Base-by-base conservation (phyloP, 2,888 invertebrate species). In the Chironomus tentans region DNA sequence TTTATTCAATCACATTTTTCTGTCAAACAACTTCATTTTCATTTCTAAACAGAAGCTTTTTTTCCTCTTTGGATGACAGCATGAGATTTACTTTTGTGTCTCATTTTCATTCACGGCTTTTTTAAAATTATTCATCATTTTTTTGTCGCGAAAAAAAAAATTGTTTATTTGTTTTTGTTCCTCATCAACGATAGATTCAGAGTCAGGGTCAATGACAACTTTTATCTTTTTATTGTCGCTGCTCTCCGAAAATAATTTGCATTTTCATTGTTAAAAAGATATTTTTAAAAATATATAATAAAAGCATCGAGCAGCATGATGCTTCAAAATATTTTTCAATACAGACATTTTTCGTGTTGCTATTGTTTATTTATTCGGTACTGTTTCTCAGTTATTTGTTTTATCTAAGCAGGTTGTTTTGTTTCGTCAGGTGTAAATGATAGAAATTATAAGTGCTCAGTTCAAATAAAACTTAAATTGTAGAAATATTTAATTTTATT, bases 141-240 rank as follows among this genome's bases (percentile, higher is more conserved):
- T 24, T 28, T 28, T 5, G n/a, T 15, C 56, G 56, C 56, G 56
- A n/a, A 38, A 38, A 28, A 28, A 4, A 38, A 38, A 38, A 38
- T 56, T 50, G 4, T 50, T 50, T 50, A 7, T 56, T 56, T 56
- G 6, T 56, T 15, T 56, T n/a, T 56, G n/a, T 56, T 56, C 18
- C 56, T 18, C n/a, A 56, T 7, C 56, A 15, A 56, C n/a, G 3
- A 56, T 56, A n/a, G 18, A 56, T 65, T 70, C 70, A 70, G 24
- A 70, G 50, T 70, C 70, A 70, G 70, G 70, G 70, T 70, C 70
- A 70, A 7, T 70, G 70, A 70, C 70, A 70, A 70, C 6, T 56
- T 56, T 56, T 56, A 56, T 56, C n/a, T 56, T 15, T 38, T 38
- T 38, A 38, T 38, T 38, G 38, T 38, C 38, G 10, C 38, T 38